A percentile compares a stretch with the other conserved stretches of the same genome.
phyloP scores from a whole-genome alignment of 2,888 invertebrate genomes.

The Drosophila hamatofila region DNA sequence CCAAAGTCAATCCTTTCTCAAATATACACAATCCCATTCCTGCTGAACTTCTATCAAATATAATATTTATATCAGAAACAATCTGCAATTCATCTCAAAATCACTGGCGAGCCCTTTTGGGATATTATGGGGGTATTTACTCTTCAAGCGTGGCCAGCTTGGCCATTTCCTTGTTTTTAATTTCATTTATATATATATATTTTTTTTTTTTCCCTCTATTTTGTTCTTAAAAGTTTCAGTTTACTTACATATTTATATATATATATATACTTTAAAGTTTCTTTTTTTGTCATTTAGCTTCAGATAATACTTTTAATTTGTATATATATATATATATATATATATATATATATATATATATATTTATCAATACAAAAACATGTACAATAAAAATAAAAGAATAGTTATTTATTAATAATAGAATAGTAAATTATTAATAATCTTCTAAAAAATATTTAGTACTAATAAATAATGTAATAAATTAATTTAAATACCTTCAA shows the following conservation, averaged over 20 bases:
- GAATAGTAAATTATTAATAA: no score
- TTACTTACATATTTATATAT: not conserved
- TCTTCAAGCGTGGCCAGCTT: not conserved
- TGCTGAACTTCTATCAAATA: not conserved
- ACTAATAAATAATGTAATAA: not conserved
- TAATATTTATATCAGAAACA: not conserved
- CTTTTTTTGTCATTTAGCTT: not conserved
- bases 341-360: not conserved
- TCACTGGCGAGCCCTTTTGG: not conserved
- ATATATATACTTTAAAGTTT: not conserved
- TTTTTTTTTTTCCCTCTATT: no score
- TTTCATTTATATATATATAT: conserved; percentile 14
- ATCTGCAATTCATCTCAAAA: not conserved
- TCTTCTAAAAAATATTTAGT: no score
- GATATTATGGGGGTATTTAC: not conserved
- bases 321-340: no score
- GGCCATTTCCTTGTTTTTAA: conserved; percentile 10
- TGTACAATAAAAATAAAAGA: no score
- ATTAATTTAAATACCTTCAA: not conserved
- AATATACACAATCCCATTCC: not conserved
- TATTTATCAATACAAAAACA: no score
- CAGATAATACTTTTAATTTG: not conserved
- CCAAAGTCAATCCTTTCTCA: not conserved
- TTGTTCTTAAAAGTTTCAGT: not conserved
- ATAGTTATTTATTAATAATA: no score